phyloP scores from a whole-genome alignment of 2,888 invertebrate genomes.

The Amblyjoppa fuscipennis region DNA sequence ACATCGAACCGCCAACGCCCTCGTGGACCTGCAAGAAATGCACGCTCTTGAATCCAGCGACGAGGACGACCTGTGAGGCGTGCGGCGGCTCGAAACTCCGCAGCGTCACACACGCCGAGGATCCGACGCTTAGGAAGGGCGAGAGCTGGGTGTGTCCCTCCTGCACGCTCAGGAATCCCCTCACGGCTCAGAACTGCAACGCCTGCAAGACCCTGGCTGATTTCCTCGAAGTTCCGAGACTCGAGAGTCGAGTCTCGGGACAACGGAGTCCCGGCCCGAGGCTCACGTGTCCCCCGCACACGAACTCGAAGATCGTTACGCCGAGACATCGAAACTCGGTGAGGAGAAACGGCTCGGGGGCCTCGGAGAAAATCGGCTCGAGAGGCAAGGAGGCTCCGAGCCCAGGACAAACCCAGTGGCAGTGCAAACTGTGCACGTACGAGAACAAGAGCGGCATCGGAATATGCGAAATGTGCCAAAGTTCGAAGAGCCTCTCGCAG shows the following conservation, averaged over 20 bases:
- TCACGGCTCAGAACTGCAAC: slow-evolving; percentile 89
- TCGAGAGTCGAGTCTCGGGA: slow-evolving; percentile 74
- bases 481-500: slow-evolving; percentile 86
- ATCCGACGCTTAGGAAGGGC: slow-evolving; percentile 90
- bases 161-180: slow-evolving; percentile 93
- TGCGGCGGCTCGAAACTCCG: slow-evolving; percentile 94
- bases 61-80: slow-evolving; percentile 92
- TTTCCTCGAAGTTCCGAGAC: slow-evolving; percentile 83
- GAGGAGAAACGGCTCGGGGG: slow-evolving; percentile 77
- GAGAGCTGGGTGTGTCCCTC: slow-evolving; percentile 90
- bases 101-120: slow-evolving; percentile 88
- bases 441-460: slow-evolving; percentile 89
- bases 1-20: slow-evolving; percentile 84
- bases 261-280: slow-evolving; percentile 83
- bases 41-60: slow-evolving; percentile 92
- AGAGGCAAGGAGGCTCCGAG: slow-evolving; percentile 77
- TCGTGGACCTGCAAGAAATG: slow-evolving; percentile 95
- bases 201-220: slow-evolving; percentile 90
- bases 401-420: slow-evolving; percentile 86
- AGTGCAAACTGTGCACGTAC: slow-evolving; percentile 93
- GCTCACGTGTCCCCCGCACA: slow-evolving; percentile 72
- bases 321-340: slow-evolving; percentile 83
- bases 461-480: slow-evolving; percentile 92
- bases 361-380: slow-evolving; percentile 78
- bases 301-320: slow-evolving; percentile 80